phyloP scores from a whole-genome alignment of 2,797 vertebrate genomes.

The Gallinago nigripennis region DNA sequence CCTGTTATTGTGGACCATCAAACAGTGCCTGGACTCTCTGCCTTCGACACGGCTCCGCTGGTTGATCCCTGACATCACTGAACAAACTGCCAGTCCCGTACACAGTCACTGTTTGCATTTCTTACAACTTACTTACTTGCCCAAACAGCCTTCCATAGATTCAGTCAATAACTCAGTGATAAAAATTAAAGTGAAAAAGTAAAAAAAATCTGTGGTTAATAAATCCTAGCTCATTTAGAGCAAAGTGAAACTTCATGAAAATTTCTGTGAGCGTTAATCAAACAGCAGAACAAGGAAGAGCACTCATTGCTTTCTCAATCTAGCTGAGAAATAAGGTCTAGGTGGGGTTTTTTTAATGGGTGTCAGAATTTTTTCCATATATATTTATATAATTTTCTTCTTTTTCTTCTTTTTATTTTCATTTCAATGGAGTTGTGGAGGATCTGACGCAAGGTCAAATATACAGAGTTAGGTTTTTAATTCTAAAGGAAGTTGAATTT shows the following conservation, averaged over 20 bases:
- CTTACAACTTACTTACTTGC: neutral
- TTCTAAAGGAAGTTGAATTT: neutral
- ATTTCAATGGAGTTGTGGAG: neutral
- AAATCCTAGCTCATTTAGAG: neutral
- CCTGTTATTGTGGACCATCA: neutral
- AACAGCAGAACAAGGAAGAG: neutral
- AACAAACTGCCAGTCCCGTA: fast-evolving
- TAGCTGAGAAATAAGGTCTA: neutral
- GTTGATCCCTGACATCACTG: neutral
- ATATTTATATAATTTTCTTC: neutral
- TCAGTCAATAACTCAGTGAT: neutral
- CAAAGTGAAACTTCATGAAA: neutral
- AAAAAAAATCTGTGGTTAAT: neutral
- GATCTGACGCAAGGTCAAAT: neutral
- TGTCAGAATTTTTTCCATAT: neutral
- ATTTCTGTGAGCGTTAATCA: neutral
- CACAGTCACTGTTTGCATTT: neutral
- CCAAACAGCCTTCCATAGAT: neutral
- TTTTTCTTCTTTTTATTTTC: neutral
- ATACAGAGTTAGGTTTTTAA: neutral
- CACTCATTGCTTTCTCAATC: neutral
- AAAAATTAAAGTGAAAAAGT: neutral
- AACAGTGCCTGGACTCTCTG: neutral
- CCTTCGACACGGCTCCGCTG: neutral
- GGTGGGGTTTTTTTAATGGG: neutral